These are phyloP conservation scores for Ericerus pela DNA, from an alignment of 1,140 invertebrate species.

Conservation along the genomic window DNA sequence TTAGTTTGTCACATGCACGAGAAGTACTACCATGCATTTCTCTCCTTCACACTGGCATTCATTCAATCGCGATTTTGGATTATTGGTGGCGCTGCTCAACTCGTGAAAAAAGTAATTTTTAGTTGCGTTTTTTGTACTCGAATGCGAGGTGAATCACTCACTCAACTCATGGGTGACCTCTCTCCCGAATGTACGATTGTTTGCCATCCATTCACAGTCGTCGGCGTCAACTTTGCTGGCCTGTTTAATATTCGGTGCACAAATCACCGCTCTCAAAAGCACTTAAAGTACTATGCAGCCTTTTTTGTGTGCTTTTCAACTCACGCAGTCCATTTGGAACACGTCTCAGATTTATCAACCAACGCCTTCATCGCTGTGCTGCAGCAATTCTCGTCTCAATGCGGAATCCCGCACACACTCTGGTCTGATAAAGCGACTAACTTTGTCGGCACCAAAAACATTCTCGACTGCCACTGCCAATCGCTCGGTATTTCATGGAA, in stretches of 20 bases:
- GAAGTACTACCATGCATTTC: conserved; percentile 24
- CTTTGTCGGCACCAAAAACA: conserved; percentile 25
- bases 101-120: conserved; percentile 19
- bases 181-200: no score
- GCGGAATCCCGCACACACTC: conserved; percentile 20
- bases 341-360: conserved; percentile 25
- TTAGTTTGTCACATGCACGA: conserved; percentile 26
- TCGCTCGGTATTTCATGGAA: conserved; percentile 16
- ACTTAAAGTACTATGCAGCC: conserved; percentile 28
- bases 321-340: conserved; percentile 29
- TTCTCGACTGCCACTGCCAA: background rate
- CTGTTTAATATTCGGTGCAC: no score
- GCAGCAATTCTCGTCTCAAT: conserved; percentile 23
- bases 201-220: no score
- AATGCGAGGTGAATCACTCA: no score
- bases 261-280: no score
- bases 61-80: conserved; percentile 27
- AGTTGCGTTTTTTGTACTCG: no score
- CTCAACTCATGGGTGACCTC: conserved; percentile 11
- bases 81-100: conserved; percentile 19
- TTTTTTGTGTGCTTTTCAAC: conserved; percentile 29
- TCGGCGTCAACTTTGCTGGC: no score
- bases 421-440: conserved; percentile 28
- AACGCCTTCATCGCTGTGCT: conserved; percentile 24
- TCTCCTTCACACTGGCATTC: conserved; percentile 19